Evolutionary conservation across 1,140 invertebrate genomes (phyloP).

Genomic region (Hycleus phaleratus): DNA sequence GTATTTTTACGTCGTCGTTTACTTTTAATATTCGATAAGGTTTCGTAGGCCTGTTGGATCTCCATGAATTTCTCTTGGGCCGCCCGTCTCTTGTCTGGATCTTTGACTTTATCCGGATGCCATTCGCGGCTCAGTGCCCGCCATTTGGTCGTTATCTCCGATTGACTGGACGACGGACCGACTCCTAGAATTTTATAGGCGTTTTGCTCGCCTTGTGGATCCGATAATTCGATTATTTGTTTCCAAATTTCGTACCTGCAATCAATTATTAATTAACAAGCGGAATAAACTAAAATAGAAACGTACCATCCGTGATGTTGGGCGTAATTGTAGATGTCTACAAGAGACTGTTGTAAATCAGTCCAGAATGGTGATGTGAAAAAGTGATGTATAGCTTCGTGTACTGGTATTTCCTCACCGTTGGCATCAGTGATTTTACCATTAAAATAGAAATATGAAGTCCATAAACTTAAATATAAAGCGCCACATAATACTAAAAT

Average conservation of each 20-base stretch:
- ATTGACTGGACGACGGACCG: slow-evolving; percentile 65
- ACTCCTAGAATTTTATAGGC: slow-evolving; percentile 79
- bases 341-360: slow-evolving; percentile 64
- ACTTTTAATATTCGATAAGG: slow-evolving; percentile 75
- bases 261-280: background rate
- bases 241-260: slow-evolving; percentile 65
- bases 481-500: slow-evolving; percentile 52
- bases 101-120: slow-evolving; percentile 88
- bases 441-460: slow-evolving; percentile 82
- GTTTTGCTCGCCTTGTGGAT: slow-evolving; percentile 84
- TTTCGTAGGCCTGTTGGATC: slow-evolving; percentile 87
- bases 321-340: slow-evolving; percentile 48
- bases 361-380: slow-evolving; percentile 78
- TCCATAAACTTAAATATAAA: slow-evolving; percentile 67
- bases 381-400: slow-evolving; percentile 83
- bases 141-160: slow-evolving; percentile 78
- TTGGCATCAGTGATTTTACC: slow-evolving; percentile 77
- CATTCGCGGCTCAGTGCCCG: slow-evolving; percentile 73
- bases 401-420: slow-evolving; percentile 78
- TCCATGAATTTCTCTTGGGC: slow-evolving; percentile 88
- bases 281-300: slow-evolving; percentile 39
- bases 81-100: slow-evolving; percentile 50
- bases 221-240: slow-evolving; percentile 75
- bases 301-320: slow-evolving; percentile 45
- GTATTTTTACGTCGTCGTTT: slow-evolving; percentile 64